These are phyloP conservation scores for Zelostemma sp. DNA, from an alignment of 1,140 invertebrate species.

Conservation along the genomic window DNA sequence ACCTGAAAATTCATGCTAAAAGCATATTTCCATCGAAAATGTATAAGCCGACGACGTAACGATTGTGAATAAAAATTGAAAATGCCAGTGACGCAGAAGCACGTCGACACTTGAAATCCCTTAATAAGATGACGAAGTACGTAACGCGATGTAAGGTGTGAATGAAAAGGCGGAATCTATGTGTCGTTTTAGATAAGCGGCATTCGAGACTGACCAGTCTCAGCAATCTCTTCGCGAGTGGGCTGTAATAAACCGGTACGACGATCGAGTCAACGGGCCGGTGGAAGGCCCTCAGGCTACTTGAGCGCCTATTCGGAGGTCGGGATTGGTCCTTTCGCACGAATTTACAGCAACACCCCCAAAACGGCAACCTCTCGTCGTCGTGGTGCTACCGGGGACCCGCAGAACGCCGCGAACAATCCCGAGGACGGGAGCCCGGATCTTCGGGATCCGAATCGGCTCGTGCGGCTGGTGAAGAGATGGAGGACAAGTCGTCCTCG, in stretches of 20 bases:
- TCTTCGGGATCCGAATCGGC: conserved; percentile 56
- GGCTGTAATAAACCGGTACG: conserved; percentile 51
- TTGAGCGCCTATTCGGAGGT: conserved; percentile 61
- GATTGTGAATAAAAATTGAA: too few species aligned
- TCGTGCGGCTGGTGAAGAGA: conserved; percentile 55
- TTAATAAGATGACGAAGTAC: too few species aligned
- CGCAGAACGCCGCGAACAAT: conserved; percentile 67
- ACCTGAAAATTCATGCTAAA: too few species aligned
- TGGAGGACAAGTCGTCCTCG: conserved; percentile 69
- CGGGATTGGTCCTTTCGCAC: conserved; percentile 64
- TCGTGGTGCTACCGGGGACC: conserved; percentile 67
- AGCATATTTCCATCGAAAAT: too few species aligned
- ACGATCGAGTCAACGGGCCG: conserved; percentile 62
- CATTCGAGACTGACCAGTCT: conserved; percentile 36
- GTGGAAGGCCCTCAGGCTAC: conserved; percentile 58
- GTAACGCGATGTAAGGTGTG: too few species aligned
- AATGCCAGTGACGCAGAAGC: too few species aligned
- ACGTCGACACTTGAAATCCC: too few species aligned
- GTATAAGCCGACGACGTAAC: too few species aligned
- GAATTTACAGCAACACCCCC: conserved; percentile 67
- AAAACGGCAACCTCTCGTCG: conserved; percentile 70
- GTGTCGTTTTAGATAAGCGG: too few species aligned
- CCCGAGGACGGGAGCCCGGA: conserved; percentile 60
- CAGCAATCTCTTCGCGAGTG: conserved; percentile 23
- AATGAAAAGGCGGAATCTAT: too few species aligned